Conservation (phyloP, 2,113 vertebrate species). For the Notarius quadriscutis region DNA sequence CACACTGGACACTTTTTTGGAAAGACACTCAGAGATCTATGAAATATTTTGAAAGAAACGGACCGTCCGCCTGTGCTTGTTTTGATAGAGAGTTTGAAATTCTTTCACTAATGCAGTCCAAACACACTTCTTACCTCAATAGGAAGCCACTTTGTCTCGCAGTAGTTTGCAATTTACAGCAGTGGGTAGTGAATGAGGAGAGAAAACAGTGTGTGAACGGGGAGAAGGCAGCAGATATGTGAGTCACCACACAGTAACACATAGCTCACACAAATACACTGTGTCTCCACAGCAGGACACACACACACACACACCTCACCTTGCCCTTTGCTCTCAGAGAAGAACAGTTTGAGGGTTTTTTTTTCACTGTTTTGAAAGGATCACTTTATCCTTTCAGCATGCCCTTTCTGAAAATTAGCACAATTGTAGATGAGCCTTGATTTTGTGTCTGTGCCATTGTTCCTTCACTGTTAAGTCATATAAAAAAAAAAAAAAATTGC, state of each 20-base stretch:
- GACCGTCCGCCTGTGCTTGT: not conserved
- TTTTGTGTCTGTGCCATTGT: not conserved
- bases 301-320: constrained; percentile 6
- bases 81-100: not conserved
- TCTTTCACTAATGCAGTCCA: not conserved
- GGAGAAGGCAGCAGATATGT: not conserved
- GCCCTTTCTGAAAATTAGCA: not conserved
- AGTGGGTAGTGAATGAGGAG: constrained; percentile 17
- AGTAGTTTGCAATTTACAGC: constrained; percentile 20
- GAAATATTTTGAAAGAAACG: not conserved
- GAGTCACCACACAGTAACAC: constrained; percentile 42
- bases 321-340: not conserved
- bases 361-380: not conserved
- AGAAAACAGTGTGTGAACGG: not conserved
- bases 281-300: constrained; percentile 3
- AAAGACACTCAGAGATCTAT: not conserved
- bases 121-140: not conserved
- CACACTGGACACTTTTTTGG: not conserved
- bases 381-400: not conserved
- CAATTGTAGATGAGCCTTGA: not conserved
- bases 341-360: not conserved
- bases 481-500: not conserved
- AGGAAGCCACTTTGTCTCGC: constrained; percentile 14
- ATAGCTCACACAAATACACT: constrained; percentile 40
- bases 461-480: not conserved